Evolutionary conservation across 2,113 vertebrate species (phyloP).

Genomic region (Lamprotornis superbus): DNA sequence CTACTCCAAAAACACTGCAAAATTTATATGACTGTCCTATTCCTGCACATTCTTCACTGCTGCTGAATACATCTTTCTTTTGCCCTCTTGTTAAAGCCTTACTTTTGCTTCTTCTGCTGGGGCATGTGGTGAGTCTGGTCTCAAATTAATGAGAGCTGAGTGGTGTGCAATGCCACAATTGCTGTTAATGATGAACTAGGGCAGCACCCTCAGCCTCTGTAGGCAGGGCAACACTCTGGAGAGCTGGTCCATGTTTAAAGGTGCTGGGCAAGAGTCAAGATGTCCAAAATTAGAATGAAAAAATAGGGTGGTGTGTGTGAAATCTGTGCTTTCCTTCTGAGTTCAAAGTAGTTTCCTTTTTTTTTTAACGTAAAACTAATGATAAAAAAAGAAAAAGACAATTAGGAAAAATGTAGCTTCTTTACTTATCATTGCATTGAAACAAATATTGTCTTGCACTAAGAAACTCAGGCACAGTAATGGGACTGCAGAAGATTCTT

Average conservation of each 20-base stretch:
- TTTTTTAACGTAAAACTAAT: neutral
- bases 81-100: neutral
- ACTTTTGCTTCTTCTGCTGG: neutral
- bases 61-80: neutral
- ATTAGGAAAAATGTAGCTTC: neutral
- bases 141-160: neutral
- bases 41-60: neutral
- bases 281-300: neutral
- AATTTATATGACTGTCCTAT: neutral
- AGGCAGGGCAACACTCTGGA: neutral
- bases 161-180: neutral
- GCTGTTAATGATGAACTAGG: neutral
- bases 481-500: neutral
- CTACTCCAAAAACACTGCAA: rapidly evolving
- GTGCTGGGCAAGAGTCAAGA: neutral
- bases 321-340: neutral
- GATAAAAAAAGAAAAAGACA: neutral
- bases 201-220: neutral
- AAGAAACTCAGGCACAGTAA: neutral
- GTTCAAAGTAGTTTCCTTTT: neutral
- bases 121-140: neutral
- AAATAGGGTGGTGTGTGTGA: rapidly evolving
- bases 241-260: neutral
- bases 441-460: neutral
- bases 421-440: neutral